Conservation (phyloP, 2,888 invertebrate genomes). For the Cistogaster globosa region DNA sequence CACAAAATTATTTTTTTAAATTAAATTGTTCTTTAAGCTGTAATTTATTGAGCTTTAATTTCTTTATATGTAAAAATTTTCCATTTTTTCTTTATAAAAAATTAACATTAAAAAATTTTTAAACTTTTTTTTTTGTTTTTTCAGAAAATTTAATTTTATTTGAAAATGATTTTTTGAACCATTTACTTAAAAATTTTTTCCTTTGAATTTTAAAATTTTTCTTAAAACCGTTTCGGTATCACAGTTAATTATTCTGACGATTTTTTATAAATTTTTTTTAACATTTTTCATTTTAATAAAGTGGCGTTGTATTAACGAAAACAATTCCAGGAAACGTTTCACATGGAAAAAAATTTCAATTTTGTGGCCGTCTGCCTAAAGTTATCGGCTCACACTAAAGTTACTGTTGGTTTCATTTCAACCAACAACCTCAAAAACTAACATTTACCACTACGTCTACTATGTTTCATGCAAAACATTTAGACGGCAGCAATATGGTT, state of each 20-base stretch:
- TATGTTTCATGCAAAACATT: conserved; percentile 17
- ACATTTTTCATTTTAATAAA: background rate
- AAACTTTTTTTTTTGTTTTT: background rate
- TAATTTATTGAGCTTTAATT: conserved; percentile 31
- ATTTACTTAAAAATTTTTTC: background rate
- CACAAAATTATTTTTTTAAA: conserved; percentile 41
- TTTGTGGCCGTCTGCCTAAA: conserved; percentile 83
- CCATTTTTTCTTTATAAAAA: background rate
- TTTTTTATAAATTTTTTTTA: background rate
- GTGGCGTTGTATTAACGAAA: conserved; percentile 28
- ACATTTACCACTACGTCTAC: conserved; percentile 40
- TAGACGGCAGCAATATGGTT: conserved; percentile 54
- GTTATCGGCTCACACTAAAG: conserved; percentile 84
- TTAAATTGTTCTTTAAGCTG: conserved; percentile 50
- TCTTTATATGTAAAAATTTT: background rate
- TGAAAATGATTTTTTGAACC: background rate
- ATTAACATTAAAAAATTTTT: background rate
- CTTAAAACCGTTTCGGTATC: conserved; percentile 13
- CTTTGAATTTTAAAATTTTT: background rate
- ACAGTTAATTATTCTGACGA: background rate
- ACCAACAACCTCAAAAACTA: conserved; percentile 65
- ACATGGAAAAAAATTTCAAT: conserved; percentile 70
- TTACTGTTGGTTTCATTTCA: conserved; percentile 78
- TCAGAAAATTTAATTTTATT: background rate
- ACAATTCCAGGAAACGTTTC: conserved; percentile 7